Evolutionary conservation across 2,888 invertebrate species (phyloP), one percentile per base, ranked within the genome.

Genomic region (Acanthosepion esculentum): DNA sequence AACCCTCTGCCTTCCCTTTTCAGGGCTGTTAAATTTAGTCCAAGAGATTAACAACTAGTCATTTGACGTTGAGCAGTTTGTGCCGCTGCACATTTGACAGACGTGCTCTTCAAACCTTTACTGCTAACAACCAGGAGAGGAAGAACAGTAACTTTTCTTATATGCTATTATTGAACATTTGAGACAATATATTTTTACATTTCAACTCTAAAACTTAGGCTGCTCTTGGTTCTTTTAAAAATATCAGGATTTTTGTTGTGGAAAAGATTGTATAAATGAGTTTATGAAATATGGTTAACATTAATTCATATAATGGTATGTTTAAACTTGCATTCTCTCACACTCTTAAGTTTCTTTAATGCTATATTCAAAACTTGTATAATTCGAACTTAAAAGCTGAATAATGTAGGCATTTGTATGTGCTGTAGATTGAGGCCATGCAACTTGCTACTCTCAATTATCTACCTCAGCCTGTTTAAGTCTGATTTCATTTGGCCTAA

Each of bases 161-260:
- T 15, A 10, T 78, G n/a, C 12, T n/a, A 78, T n/a, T 78, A 78
- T 78, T n/a, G 59, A 20, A 59, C 59, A 59, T 0, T 26, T 23
- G n/a, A 78, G n/a, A 78, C 33, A 78, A 78, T 78, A 78, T 78
- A 78, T 78, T 78, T 78, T 78, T 78, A 59, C 59, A 59, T 59
- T 59, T 59, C 59, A 59, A 20, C 59, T 50, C 50, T 59, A 33
- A 78, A n/a, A 15, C 5, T 23, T 59, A 59, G 59, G 23, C 6
- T 20, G 6, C 20, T 59, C 20, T 59, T 59, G 6, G 5, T 20
- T 20, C 20, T 20, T 20, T 20, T 20, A 18, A 20, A 18, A 55
- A 55, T 5, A 55, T 59, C 26, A 4, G 59, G 15, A 15, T 78
- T 78, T 78, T 15, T 59, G 59, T 78, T 78, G 78, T 78, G 78